phyloP scores from a whole-genome alignment of 2,888 invertebrate genomes.

The Andrena chrysosceles region DNA sequence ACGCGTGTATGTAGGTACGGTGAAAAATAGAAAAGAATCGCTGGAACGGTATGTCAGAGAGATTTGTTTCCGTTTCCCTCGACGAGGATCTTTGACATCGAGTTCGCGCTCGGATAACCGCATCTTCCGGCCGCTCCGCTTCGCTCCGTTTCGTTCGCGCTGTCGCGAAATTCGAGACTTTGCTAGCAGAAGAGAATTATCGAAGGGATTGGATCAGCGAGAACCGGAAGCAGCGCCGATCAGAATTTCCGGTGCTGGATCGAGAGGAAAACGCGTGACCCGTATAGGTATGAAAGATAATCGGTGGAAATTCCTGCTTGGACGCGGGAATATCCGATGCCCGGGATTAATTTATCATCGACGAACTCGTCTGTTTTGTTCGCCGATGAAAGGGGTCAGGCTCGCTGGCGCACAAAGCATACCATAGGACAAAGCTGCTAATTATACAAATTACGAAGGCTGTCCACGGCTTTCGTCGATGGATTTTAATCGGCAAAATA shows the following conservation, averaged over 20 bases:
- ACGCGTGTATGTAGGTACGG: no score
- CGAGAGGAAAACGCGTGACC: background rate
- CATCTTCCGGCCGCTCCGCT: no score
- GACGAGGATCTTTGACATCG: no score
- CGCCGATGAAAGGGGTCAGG: background rate
- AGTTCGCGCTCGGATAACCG: no score
- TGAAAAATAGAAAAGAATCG: no score
- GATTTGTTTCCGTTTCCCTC: no score
- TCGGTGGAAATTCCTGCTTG: slow-evolving; percentile 3
- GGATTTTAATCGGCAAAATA: slow-evolving; percentile 47
- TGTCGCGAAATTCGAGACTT: no score
- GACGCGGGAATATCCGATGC: background rate
- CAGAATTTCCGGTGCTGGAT: background rate
- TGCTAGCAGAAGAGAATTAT: background rate
- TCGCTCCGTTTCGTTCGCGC: no score
- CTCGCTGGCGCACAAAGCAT: slow-evolving; percentile 34
- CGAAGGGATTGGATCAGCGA: background rate
- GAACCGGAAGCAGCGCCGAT: no score
- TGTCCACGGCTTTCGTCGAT: slow-evolving; percentile 14
- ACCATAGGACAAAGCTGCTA: slow-evolving; percentile 42
- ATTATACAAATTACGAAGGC: slow-evolving; percentile 51
- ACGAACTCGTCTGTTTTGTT: slow-evolving; percentile 29
- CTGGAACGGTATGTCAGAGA: no score
- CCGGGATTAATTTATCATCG: slow-evolving; percentile 42
- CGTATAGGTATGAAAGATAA: slow-evolving; percentile 16